Evolutionary conservation across 2,888 invertebrate genomes (phyloP).

Genomic region (Drosophila cognata): DNA sequence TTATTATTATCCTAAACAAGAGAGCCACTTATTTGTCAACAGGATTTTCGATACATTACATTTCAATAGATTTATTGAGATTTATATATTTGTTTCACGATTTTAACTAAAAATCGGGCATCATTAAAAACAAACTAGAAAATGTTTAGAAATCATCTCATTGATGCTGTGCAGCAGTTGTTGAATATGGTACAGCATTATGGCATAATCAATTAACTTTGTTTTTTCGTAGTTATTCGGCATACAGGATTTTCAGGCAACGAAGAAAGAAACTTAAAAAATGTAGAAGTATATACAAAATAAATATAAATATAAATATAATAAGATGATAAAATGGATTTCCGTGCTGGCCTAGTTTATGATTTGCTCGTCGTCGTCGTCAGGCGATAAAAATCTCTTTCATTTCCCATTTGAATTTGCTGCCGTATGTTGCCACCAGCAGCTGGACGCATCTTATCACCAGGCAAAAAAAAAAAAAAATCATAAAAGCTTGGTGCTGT

Average conservation of each 20-base stretch:
- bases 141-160: neutral
- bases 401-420: slow-evolving; percentile 79
- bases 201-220: neutral
- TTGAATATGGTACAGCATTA: neutral
- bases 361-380: slow-evolving; percentile 27
- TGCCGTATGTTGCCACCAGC: slow-evolving; percentile 42
- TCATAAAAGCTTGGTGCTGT: slow-evolving; percentile 33
- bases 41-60: neutral
- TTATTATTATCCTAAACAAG: neutral
- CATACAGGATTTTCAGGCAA: neutral
- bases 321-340: slow-evolving; percentile 76
- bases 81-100: neutral
- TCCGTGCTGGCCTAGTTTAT: slow-evolving; percentile 60
- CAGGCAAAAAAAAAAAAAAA: slow-evolving; percentile 17
- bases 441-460: slow-evolving; percentile 57
- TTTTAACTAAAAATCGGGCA: neutral
- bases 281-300: neutral
- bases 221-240: neutral
- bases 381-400: slow-evolving; percentile 77
- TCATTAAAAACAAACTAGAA: neutral
- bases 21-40: neutral
- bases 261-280: no score
- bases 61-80: neutral
- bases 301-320: slow-evolving; percentile 67
- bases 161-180: neutral